Evolutionary conservation across 2,797 vertebrate species (phyloP).

Genomic region (Pempheris klunzingeri): DNA sequence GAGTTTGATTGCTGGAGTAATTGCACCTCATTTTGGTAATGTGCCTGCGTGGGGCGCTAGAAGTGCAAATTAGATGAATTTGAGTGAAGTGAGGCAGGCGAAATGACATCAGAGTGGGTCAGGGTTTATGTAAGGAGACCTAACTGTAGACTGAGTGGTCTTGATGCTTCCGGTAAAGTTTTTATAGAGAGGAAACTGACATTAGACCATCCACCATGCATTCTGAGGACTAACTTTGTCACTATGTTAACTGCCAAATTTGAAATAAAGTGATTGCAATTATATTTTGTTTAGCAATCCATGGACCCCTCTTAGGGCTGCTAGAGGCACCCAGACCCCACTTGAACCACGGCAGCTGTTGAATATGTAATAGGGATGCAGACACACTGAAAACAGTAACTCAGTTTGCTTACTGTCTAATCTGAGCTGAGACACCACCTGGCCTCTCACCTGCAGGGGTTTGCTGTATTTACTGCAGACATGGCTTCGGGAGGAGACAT

Average conservation of each 20-base stretch:
- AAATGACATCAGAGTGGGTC: constrained; percentile 36
- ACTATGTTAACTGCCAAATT: neutral
- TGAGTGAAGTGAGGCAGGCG: constrained; percentile 36
- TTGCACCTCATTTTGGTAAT: constrained; percentile 78
- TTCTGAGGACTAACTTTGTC: neutral
- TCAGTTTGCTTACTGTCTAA: constrained; percentile 35
- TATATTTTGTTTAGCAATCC: neutral
- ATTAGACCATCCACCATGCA: too few species aligned
- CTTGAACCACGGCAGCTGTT: neutral
- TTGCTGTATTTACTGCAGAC: constrained; percentile 49
- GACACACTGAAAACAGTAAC: constrained; percentile 29
- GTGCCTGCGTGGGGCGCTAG: constrained; percentile 50
- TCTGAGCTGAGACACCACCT: constrained; percentile 53
- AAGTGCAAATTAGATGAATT: constrained; percentile 62
- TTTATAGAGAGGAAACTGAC: neutral
- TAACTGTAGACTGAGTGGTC: neutral
- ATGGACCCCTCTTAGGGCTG: neutral
- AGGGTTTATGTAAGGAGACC: constrained; percentile 27
- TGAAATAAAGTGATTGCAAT: constrained; percentile 28
- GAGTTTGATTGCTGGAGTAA: constrained; percentile 76
- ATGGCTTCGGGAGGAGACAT: constrained; percentile 27
- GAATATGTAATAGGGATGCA: constrained; percentile 15
- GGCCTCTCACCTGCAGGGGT: constrained; percentile 55
- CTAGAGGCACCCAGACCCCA: constrained; percentile 9
- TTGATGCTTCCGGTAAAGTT: neutral